phyloP scores from a whole-genome alignment of 2,113 vertebrate species.

The Pampusana beccarii region DNA sequence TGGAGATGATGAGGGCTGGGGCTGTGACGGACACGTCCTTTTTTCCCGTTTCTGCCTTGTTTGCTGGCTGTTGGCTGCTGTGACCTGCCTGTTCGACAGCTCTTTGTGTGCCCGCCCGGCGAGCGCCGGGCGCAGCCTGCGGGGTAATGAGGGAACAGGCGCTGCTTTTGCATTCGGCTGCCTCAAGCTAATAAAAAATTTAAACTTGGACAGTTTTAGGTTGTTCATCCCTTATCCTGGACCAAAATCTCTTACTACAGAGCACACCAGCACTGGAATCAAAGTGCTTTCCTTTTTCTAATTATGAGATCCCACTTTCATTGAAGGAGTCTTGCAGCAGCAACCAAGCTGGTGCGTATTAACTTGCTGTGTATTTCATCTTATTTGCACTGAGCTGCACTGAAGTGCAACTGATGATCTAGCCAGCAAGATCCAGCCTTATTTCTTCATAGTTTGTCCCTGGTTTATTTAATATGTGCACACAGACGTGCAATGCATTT shows the following conservation, averaged over 20 bases:
- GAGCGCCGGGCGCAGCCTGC: too few species aligned
- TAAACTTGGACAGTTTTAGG: conserved; percentile 51
- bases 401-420: not conserved
- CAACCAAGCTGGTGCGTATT: accelerated
- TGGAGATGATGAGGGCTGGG: conserved; percentile 55
- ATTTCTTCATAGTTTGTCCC: not conserved
- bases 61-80: too few species aligned
- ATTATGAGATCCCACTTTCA: conserved; percentile 25
- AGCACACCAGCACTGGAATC: not conserved
- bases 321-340: not conserved
- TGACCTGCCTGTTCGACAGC: conserved; percentile 70
- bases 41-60: not conserved
- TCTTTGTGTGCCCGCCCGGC: conserved; percentile 51
- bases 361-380: not conserved
- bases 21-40: conserved; percentile 67
- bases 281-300: not conserved
- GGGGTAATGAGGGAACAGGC: conserved; percentile 76
- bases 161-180: conserved; percentile 15
- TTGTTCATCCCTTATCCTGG: conserved; percentile 28
- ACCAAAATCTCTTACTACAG: conserved; percentile 17
- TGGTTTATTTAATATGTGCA: not conserved
- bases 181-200: conserved; percentile 76
- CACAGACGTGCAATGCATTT: not conserved
- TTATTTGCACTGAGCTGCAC: not conserved
- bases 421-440: not conserved